phyloP scores from a whole-genome alignment of 2,888 invertebrate species.

The Zelleria hepariella region DNA sequence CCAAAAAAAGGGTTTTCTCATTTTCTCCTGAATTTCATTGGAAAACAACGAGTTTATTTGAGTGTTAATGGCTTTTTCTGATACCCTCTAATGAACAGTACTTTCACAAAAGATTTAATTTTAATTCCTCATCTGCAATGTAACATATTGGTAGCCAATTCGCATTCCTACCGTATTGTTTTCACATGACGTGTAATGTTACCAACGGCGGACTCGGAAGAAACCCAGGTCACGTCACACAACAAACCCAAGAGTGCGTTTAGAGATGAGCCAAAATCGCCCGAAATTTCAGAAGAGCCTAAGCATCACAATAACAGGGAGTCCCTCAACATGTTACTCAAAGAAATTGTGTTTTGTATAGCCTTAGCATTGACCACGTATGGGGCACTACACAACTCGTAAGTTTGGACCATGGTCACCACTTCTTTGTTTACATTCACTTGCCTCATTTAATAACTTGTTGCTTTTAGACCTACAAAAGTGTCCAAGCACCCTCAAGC shows the following conservation, averaged over 20 bases:
- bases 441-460: not conserved
- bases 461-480: conserved; percentile 42
- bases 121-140: conserved; percentile 27
- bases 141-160: conserved; percentile 28
- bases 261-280: conserved; percentile 51
- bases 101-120: not conserved
- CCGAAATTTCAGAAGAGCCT: conserved; percentile 40
- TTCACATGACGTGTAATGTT: conserved; percentile 67
- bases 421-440: not conserved
- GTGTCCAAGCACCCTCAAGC: conserved; percentile 65
- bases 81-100: not conserved
- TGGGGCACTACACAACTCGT: conserved; percentile 81
- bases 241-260: conserved; percentile 33
- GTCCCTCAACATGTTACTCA: conserved; percentile 70
- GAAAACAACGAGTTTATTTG: not conserved
- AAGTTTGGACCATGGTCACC: conserved; percentile 36
- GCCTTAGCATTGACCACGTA: conserved; percentile 77
- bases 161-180: conserved; percentile 16
- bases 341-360: conserved; percentile 76
- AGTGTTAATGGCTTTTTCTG: not conserved
- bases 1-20: not conserved
- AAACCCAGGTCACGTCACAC: conserved; percentile 62
- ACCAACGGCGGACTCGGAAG: conserved; percentile 63
- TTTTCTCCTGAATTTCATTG: not conserved
- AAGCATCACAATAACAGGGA: conserved; percentile 49